Evolutionary conservation across 2,888 invertebrate species (phyloP).

Genomic region (Hypomecis atomaria): DNA sequence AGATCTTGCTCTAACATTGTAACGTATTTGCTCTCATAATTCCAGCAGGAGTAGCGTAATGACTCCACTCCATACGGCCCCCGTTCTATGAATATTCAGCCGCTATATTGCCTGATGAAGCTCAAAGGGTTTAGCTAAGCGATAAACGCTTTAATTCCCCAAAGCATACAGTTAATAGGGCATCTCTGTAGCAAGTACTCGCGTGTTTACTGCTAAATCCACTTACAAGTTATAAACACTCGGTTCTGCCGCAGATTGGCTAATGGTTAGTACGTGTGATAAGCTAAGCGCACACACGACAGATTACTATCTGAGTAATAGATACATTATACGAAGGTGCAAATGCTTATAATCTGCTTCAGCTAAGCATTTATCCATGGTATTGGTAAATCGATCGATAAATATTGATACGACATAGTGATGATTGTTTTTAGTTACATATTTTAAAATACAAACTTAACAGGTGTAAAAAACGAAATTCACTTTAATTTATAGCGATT

Average conservation of each 20-base stretch:
- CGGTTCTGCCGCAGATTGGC: conserved; percentile 16
- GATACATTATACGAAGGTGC: conserved; percentile 9
- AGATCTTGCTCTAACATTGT: conserved; percentile 26
- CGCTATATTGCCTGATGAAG: conserved; percentile 61
- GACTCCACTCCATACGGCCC: conserved; percentile 46
- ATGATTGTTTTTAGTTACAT: no score
- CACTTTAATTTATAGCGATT: no score
- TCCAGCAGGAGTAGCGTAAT: conserved; percentile 61
- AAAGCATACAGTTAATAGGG: conserved; percentile 52
- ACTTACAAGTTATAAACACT: conserved; percentile 30
- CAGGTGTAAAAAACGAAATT: no score
- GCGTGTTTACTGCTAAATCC: conserved; percentile 30
- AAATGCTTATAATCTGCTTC: conserved; percentile 4
- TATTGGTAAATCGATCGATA: no score
- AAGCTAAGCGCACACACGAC: conserved; percentile 6
- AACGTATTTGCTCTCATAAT: conserved; percentile 61
- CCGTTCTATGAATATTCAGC: conserved; percentile 66
- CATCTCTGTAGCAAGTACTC: conserved; percentile 31
- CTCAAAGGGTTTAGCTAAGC: conserved; percentile 65
- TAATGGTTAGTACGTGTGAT: conserved; percentile 29
- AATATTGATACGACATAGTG: no score
- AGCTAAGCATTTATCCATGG: background rate
- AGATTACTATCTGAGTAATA: conserved; percentile 12
- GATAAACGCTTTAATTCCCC: conserved; percentile 59
- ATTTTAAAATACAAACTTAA: no score